phyloP scores from a whole-genome alignment of 2,888 invertebrate species.

The Carpatolechia fugitivella region DNA sequence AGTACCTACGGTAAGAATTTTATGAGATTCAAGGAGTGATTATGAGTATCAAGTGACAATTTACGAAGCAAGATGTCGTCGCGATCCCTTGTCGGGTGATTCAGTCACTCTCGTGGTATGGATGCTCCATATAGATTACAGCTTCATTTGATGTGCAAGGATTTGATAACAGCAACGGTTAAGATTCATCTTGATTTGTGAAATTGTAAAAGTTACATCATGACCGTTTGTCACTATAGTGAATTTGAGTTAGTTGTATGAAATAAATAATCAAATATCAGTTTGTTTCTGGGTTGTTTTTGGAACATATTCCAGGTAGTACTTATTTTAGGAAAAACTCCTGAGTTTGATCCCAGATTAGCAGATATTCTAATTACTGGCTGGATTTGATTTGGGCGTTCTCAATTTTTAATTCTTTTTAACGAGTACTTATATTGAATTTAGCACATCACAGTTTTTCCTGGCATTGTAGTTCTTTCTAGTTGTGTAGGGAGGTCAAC shows the following conservation, averaged over 20 bases:
- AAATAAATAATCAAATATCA: too few relatives aligned
- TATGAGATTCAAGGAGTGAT: background rate
- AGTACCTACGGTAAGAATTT: background rate
- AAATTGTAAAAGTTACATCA: background rate
- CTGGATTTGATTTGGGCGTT: too few relatives aligned
- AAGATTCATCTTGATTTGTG: background rate
- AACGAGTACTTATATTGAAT: too few relatives aligned
- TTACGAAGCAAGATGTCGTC: background rate
- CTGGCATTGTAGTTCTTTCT: too few relatives aligned
- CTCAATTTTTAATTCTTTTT: too few relatives aligned
- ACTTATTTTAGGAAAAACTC: too few relatives aligned
- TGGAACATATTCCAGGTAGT: too few relatives aligned
- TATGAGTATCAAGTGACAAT: background rate
- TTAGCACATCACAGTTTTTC: too few relatives aligned
- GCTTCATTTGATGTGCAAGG: background rate
- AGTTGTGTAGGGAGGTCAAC: too few relatives aligned
- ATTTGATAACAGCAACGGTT: background rate
- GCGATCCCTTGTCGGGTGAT: conserved; percentile 1
- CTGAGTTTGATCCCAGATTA: too few relatives aligned
- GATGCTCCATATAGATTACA: conserved; percentile 3
- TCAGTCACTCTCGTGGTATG: background rate
- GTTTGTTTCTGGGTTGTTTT: background rate
- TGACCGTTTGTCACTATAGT: background rate
- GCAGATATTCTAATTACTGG: too few relatives aligned
- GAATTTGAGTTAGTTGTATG: too few relatives aligned